Base-by-base conservation (phyloP, 2,797 vertebrate species). In the Crypturellus tataupa region DNA sequence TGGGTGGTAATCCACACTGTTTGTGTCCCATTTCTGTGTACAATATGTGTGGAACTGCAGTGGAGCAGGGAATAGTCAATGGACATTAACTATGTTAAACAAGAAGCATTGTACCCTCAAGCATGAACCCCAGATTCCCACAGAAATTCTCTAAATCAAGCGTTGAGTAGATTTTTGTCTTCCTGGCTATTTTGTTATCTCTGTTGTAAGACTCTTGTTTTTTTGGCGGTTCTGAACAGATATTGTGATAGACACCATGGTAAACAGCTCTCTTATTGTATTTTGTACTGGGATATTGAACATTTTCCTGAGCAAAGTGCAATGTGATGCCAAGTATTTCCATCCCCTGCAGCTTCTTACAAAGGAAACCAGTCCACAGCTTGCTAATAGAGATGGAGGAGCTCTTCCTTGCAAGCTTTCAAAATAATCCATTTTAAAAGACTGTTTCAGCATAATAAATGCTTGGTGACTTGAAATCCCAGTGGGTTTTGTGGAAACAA, bases 241-340 rank as follows among this genome's bases (percentile, higher is more conserved):
- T 95, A 96, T 55, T 96, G 97, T 95, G 96, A 94, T 95, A 75
- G 95, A 64, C 94, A 93, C 67, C 91, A 91, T 40, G 89, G 97
- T 97, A 96, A 93, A 85, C 96, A 97, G 96, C 93, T 94, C 91
- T 58, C 40, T 77, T 97, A 97, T 97, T 98, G 97, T 98, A 92
- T 91, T 97, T 96, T 90, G 93, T 42, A 51, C 97, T 81, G 87
- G 96, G 97, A 94, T 76, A 90, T 85, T 88, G 95, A 96, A 96
- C 93, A 81, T 95, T 98, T 97, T 98, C 97, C 97, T 97, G 97
- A 98, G 98, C 96, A 89, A 95, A 97, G 93, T 58, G 88, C 58
- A 90, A 94, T 96, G 96, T 97, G 53, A 89, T 97, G 98, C 98
- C 98, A 98, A 98, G 93, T 96, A 97, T 97, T 95, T 94, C 87